These are phyloP conservation scores for Geothlypis trichas DNA, from an alignment of 2,113 vertebrate species.

Conservation along the genomic window DNA sequence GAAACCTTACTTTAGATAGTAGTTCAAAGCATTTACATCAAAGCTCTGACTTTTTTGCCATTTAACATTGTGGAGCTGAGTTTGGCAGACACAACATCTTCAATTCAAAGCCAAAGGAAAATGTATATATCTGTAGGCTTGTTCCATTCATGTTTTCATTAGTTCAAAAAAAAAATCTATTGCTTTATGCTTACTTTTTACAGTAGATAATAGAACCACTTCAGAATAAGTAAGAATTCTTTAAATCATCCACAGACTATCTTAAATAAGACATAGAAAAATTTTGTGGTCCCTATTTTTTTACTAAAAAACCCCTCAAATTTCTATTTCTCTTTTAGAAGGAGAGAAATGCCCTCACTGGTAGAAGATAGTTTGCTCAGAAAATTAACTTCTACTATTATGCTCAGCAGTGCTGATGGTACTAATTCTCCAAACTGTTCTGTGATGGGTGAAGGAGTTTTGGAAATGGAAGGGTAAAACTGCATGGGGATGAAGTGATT, in stretches of 20 bases:
- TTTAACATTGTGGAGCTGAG: neutral
- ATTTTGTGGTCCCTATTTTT: neutral
- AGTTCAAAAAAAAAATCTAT: neutral
- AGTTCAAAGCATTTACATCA: constrained; percentile 14
- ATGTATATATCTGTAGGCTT: neutral
- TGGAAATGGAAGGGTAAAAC: neutral
- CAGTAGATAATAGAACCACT: neutral
- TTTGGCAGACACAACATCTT: neutral
- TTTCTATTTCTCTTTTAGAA: neutral
- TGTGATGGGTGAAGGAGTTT: neutral
- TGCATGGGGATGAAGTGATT: neutral
- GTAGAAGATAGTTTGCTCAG: neutral
- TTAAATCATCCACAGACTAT: neutral
- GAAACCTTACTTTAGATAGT: neutral
- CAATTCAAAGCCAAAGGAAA: too few species aligned
- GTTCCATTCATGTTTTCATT: neutral
- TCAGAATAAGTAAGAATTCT: neutral
- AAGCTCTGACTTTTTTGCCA: neutral
- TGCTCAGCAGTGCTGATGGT: neutral
- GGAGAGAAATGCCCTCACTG: neutral
- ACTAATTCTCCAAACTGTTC: neutral
- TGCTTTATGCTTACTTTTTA: neutral
- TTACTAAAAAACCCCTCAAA: neutral
- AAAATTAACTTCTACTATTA: neutral
- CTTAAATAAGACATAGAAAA: neutral